A percentile compares a stretch with the other conserved stretches of the same genome.
These are phyloP conservation scores for Catocala nupta DNA, from an alignment of 2,888 invertebrate species.

Conservation along the genomic window DNA sequence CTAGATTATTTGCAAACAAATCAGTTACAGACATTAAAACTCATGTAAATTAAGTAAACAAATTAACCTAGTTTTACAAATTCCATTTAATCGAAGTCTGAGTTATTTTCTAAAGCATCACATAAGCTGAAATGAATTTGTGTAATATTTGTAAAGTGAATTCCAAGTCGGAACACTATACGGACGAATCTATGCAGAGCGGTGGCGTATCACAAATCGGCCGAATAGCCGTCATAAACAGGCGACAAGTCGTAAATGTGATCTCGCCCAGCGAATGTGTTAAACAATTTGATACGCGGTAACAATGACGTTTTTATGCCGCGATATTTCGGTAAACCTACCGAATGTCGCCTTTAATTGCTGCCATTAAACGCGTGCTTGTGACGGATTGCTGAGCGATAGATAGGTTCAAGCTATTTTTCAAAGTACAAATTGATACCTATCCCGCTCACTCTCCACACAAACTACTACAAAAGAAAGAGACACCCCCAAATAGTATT, in stretches of 20 bases:
- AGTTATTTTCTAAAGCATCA: too few relatives aligned
- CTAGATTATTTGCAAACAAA: too few relatives aligned
- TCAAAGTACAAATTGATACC: constrained; percentile 47
- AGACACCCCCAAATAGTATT: constrained; percentile 56
- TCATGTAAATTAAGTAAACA: too few relatives aligned
- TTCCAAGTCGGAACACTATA: constrained; percentile 42
- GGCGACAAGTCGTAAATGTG: constrained; percentile 76
- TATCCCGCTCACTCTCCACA: constrained; percentile 56
- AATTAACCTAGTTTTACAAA: too few relatives aligned
- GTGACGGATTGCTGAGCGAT: constrained; percentile 78
- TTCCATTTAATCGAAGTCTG: too few relatives aligned
- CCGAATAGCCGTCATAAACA: constrained; percentile 73
- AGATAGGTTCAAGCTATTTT: constrained; percentile 64
- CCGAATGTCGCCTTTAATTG: constrained; percentile 80
- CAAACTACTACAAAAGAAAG: constrained; percentile 54
- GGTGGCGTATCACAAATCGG: constrained; percentile 70
- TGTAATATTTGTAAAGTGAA: constrained; percentile 14
- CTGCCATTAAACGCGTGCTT: constrained; percentile 79
- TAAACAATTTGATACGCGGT: constrained; percentile 83
- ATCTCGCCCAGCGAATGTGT: constrained; percentile 72
- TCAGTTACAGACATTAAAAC: too few relatives aligned
- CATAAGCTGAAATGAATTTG: neutral
- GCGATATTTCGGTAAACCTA: constrained; percentile 79
- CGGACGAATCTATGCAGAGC: constrained; percentile 61
- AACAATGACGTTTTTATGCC: constrained; percentile 81